Base-by-base conservation (phyloP, 2,113 vertebrate genomes). In the Phoenicopterus ruber region DNA sequence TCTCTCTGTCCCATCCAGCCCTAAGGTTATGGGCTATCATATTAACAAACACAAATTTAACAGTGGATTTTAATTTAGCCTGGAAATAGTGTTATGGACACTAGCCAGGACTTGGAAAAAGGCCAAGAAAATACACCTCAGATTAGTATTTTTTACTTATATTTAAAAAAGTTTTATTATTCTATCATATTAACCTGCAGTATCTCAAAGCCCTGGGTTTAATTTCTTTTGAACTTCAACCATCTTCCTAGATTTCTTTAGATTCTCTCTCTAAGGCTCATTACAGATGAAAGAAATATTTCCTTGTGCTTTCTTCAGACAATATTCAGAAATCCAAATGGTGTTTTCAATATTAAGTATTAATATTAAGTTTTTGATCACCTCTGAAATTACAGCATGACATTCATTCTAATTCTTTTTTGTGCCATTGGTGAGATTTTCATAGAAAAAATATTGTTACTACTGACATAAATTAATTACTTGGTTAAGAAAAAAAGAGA, bases 241-340 rank as follows among this genome's bases (percentile, higher is more conserved):
- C 7, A 55, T 50, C 46, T 94, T 90, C 55, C 34, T 31, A 31
- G 57, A 71, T 88, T 80, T 94, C 55, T 90, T 83, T 11, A 25
- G 91, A 61, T 78, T 91, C 44, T 83, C 94, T 88, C 25, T 86
- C 54, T 74, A 54, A 86, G 55, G 40, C 50, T 94, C 40, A 90
- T 94, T 96, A 82, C 9, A 96, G 86, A 97, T 94, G 59, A 96
- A 96, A 97, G 74, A 93, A 97, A 69, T 82, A 88, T 54, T 73
- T 90, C 34, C 47, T 46, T 78, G 36, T 55, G 44, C 58, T 90
- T 86, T 91, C 58, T 96, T 88, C 42, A 69, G 49, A 83, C 18
- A 73, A 38, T 82, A 88, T 90, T 88, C 46, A 94, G 74, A 82
- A 96, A 95, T 74, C 18, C n/a, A 91, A 93, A 74, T n/a, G 34